Evolutionary conservation across 2,113 vertebrate genomes (phyloP).

Genomic region (Puntigrus tetrazona): DNA sequence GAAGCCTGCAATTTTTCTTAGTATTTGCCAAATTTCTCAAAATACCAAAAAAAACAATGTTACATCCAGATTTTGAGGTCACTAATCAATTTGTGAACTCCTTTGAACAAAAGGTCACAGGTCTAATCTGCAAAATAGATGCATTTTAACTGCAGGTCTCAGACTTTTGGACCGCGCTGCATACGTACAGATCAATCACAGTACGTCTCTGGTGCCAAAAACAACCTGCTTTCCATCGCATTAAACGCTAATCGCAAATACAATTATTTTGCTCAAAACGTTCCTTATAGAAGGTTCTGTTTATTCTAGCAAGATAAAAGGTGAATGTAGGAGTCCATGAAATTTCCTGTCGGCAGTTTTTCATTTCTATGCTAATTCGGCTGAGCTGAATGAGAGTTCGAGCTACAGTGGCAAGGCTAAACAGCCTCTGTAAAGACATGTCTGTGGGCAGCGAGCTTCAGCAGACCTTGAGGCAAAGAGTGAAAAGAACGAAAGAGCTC

Average conservation of each 20-base stretch:
- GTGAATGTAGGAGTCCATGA: conserved; percentile 15
- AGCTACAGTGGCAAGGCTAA: conserved; percentile 24
- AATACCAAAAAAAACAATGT: background rate
- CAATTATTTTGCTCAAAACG: background rate
- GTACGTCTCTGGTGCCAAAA: background rate
- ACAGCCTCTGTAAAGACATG: conserved; percentile 17
- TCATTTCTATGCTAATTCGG: conserved; percentile 43
- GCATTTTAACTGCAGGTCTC: background rate
- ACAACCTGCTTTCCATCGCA: background rate
- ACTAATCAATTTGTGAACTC: background rate
- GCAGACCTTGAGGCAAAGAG: conserved; percentile 47
- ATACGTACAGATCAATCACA: background rate
- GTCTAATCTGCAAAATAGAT: background rate
- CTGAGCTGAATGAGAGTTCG: conserved; percentile 33
- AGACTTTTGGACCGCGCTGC: background rate
- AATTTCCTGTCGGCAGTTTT: conserved; percentile 30
- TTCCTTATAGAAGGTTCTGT: background rate
- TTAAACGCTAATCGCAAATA: background rate
- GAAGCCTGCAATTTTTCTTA: background rate
- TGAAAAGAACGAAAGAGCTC: conserved; percentile 48
- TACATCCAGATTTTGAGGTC: background rate
- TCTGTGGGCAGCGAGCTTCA: conserved; percentile 40
- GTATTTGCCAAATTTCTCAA: background rate
- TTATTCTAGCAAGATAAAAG: conserved; percentile 29
- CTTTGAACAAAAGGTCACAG: background rate